Evolutionary conservation across 2,113 vertebrate genomes (phyloP), one percentile per base, ranked within the genome.

Genomic region (Lathamus discolor): DNA sequence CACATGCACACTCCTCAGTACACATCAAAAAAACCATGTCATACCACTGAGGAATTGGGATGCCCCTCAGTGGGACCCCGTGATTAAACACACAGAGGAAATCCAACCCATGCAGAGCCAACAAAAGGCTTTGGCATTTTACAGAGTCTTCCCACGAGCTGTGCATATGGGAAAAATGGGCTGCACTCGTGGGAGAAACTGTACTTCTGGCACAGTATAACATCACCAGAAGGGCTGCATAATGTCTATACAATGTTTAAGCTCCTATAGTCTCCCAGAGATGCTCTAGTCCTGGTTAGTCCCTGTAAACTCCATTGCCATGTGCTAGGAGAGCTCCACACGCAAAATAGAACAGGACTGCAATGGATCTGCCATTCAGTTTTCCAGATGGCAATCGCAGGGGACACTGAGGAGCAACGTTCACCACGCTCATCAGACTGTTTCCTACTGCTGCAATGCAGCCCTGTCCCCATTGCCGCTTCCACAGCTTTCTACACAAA

Each of bases 151-250:
- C 83, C 68, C 86, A 87, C 1, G 13, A 91, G 44, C 62, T 43
- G n/a, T 37, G 20, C 62, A 2, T 46, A 52, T 74, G 62, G 78
- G 55, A 54, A 87, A 75, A 86, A 66, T 0, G 4, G 37, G 48
- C 23, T 27, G 35, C 24, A 19, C 48, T 59, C 37, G 10, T 27
- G 54, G 48, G 59, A 78, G 61, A 82, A 69, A 49, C 1, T 2
- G 49, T 66, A 39, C 20, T 77, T 85, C 44, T 49, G 62, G 29
- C n/a, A n/a, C 0, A 0, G 19, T 59, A 15, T 37, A 64, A 33
- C 43, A 61, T 18, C 55, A 66, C 22, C 20, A 6, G 0, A 78
- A 61, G 49, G 59, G 29, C 29, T 0, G 0, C 20, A 5, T 57
- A 52, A 63, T 31, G 43, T 19, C 23, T 52, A 13, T 17, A 29